Evolutionary conservation across 2,888 invertebrate genomes (phyloP), one percentile per base, ranked within the genome.

Genomic region (Anodontia alba): DNA sequence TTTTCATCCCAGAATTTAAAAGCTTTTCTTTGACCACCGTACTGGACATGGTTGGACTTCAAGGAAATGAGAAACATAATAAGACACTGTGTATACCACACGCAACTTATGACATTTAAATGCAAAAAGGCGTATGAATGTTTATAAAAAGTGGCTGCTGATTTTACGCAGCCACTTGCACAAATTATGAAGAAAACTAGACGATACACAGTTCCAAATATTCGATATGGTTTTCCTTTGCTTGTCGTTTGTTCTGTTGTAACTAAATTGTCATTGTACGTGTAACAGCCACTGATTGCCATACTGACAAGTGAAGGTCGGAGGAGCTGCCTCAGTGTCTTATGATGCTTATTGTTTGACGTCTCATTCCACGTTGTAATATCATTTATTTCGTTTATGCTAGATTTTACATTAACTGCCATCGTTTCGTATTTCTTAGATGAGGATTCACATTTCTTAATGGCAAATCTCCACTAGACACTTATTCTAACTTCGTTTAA

Each of bases 1-100:
- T 62, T 62, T 15, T 31, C 20, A 33, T 62, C 62, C 62, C 62
- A 62, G 62, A 62, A 62, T 8, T 62, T 23, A 29, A 62, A 62
- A 33, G 62, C 62, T 20, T 10, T 62, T 33, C 17, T 17, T 33
- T 62, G 62, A 8, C 33, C 33, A 10, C 62, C 62, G 12, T 62
- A 33, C 17, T 62, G 31, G 12, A 5, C 8, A 20, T 33, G 62
- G 29, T 62, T 33, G 1, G 62, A 62, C 23, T 62, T 62, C 7
- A 31, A 62, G 2, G 33, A 62, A 12, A 62, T 33, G 1, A 62
- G 33, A 15, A 62, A 62, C 10, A 31, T 3, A 17, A 33, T 1
- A 10, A 62, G 12, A 33, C 33, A 12, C 23, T 33, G 31, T 17
- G n/a, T 33, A 62, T 17, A 33, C 38, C 38, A 38, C 5, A 5